Evolutionary conservation across 2,888 invertebrate genomes (phyloP).

Genomic region (Archaeoteleia sp.): DNA sequence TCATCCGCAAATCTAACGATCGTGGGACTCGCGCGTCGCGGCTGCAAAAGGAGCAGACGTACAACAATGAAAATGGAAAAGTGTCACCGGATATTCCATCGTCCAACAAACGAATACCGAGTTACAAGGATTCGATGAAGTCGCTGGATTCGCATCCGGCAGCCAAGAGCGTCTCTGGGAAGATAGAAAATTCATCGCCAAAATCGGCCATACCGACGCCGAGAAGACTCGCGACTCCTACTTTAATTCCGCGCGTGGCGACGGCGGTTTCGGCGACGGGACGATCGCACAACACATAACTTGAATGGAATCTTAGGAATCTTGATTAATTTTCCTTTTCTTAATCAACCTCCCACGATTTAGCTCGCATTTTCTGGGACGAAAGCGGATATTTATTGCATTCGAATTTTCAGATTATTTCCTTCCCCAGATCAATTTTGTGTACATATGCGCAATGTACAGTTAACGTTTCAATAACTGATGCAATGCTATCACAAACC

Average conservation of each 20-base stretch:
- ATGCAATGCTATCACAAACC: too few species aligned
- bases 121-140: constrained; percentile 37
- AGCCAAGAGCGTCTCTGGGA: constrained; percentile 3
- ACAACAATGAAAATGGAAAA: constrained; percentile 25
- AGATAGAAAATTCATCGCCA: constrained; percentile 31
- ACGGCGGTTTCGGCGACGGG: constrained; percentile 65
- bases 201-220: constrained; percentile 61
- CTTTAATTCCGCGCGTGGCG: constrained; percentile 65
- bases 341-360: constrained; percentile 14
- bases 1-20: constrained; percentile 40
- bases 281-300: constrained; percentile 65
- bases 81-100: constrained; percentile 33
- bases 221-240: constrained; percentile 59
- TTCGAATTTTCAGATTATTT: constrained; percentile 22
- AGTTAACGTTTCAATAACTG: constrained; percentile 18
- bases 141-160: constrained; percentile 10
- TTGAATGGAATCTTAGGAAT: constrained; percentile 6
- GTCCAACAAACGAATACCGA: constrained; percentile 38
- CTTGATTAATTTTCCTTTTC: constrained; percentile 1
- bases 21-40: neutral
- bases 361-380: constrained; percentile 10
- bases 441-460: constrained; percentile 47
- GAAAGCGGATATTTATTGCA: constrained; percentile 14
- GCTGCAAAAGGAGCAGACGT: constrained; percentile 57
- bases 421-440: constrained; percentile 1